Percentiles rank a stretch among this genome's conserved stretches.
Evolutionary conservation across 2,888 invertebrate genomes (phyloP).

Genomic region (Calameuta idolon): DNA sequence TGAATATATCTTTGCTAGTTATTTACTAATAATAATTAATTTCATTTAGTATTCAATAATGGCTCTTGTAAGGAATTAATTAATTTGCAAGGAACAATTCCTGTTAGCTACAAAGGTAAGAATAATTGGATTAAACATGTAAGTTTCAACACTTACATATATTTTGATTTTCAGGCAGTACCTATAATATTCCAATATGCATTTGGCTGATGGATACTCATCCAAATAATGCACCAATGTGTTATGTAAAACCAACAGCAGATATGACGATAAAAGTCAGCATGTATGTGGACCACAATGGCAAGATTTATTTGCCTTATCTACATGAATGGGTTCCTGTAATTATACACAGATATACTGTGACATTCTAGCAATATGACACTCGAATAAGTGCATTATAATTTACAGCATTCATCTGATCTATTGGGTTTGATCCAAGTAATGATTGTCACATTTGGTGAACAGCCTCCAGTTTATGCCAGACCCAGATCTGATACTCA

Average conservation of each 20-base stretch:
- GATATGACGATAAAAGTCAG: conserved; percentile 97
- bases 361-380: background rate
- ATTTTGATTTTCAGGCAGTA: conserved; percentile 70
- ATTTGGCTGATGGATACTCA: conserved; percentile 98
- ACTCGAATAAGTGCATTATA: conserved; percentile 1
- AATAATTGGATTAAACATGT: conserved; percentile 31
- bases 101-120: conserved; percentile 87
- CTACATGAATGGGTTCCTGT: conserved; percentile 92
- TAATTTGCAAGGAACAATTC: conserved; percentile 91
- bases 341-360: conserved; percentile 51
- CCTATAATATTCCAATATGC: conserved; percentile 96
- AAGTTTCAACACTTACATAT: background rate
- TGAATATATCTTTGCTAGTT: conserved; percentile 12
- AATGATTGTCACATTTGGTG: conserved; percentile 93
- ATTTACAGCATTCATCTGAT: conserved; percentile 78
- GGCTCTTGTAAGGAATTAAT: conserved; percentile 84
- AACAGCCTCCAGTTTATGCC: conserved; percentile 93
- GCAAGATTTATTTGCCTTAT: conserved; percentile 96
- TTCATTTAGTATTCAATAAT: conserved; percentile 84
- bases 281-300: conserved; percentile 93
- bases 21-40: conserved; percentile 16
- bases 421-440: conserved; percentile 89
- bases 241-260: conserved; percentile 92
- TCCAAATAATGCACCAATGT: conserved; percentile 95
- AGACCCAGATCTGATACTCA: conserved; percentile 72